Evolutionary conservation across 2,888 invertebrate species (phyloP), one percentile per base, ranked within the genome.

Genomic region (Pollenia angustigena): DNA sequence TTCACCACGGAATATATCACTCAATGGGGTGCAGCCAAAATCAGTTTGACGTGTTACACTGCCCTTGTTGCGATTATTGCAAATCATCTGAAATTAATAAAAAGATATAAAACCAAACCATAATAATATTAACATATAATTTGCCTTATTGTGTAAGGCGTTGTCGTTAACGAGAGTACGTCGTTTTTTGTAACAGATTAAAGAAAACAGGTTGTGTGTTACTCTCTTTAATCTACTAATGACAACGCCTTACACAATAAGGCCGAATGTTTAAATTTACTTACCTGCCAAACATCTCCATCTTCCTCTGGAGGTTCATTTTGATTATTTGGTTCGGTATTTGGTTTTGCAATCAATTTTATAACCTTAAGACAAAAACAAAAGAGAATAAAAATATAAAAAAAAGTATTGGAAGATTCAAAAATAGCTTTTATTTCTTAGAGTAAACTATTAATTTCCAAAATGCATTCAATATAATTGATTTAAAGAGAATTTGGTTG

Each of bases 1-100:
- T 91, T 98, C 97, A 64, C 99, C 99, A 88, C 98, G 96, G 94
- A 99, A 99, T 88, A 99, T 97, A 91, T 98, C 97, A 56, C 98
- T 97, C 16, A 99, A 95, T 0, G 99, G 98, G 48, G 98, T 98
- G 90, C 96, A 95, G 68, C 95, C 95, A 94, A 97, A 95, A 90
- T 96, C 95, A 84, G 98, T 97, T 91, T 97, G 96, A 18, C 98
- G 95, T 78, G 98, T 98, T 72, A 98, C 96, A 78, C 97, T 96
- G 89, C 97, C 97, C 92, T 97, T 97, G 96, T 97, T 84, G 96
- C 98, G 95, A 97, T 98, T 91, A 95, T 96, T 96, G 95, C 93
- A 83, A 88, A 92, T 93, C 92, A 93, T 92, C 93, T 93, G 68
- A 46, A 85, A 44, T 66, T 32, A 32, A 32, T 32, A 2, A 32